Conservation (phyloP, 2,113 vertebrate genomes). For the Seriola rivoliana region DNA sequence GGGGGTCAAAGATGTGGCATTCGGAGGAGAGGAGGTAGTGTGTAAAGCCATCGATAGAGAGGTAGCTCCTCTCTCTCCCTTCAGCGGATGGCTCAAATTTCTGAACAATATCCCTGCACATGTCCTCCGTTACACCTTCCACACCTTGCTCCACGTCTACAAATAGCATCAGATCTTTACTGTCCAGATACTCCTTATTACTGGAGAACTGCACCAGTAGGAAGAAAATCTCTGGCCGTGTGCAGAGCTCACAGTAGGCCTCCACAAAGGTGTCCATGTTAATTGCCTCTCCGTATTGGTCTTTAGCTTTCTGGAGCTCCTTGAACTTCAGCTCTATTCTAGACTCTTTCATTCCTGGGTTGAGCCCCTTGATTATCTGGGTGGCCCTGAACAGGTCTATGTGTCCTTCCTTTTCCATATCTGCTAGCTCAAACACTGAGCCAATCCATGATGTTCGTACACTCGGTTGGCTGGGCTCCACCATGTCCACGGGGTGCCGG, state of each 20-base stretch:
- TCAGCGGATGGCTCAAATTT: conserved; percentile 93
- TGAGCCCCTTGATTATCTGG: conserved; percentile 92
- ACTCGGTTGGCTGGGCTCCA: conserved; percentile 86
- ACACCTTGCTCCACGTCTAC: conserved; percentile 94
- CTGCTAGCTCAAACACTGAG: conserved; percentile 89
- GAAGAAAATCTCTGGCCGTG: conserved; percentile 94
- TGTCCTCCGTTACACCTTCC: conserved; percentile 90
- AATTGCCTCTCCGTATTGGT: conserved; percentile 85
- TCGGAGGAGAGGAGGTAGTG: conserved; percentile 94
- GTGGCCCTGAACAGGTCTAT: conserved; percentile 89
- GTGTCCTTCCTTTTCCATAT: conserved; percentile 87
- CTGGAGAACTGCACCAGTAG: conserved; percentile 94
- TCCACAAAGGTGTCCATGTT: conserved; percentile 90
- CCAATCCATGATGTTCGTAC: conserved; percentile 92
- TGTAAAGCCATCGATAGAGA: conserved; percentile 93
- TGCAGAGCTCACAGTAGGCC: conserved; percentile 92
- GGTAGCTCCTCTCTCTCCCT: conserved; percentile 89
- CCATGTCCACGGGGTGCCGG: conserved; percentile 87
- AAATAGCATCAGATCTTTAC: conserved; percentile 92
- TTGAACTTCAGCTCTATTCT: conserved; percentile 93
- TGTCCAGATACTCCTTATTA: conserved; percentile 94
- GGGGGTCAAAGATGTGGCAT: conserved; percentile 93
- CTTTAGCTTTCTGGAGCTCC: conserved; percentile 91
- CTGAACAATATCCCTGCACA: conserved; percentile 89
- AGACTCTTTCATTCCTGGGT: conserved; percentile 92